phyloP scores from a whole-genome alignment of 2,888 invertebrate species.

The Drosophila anceps region DNA sequence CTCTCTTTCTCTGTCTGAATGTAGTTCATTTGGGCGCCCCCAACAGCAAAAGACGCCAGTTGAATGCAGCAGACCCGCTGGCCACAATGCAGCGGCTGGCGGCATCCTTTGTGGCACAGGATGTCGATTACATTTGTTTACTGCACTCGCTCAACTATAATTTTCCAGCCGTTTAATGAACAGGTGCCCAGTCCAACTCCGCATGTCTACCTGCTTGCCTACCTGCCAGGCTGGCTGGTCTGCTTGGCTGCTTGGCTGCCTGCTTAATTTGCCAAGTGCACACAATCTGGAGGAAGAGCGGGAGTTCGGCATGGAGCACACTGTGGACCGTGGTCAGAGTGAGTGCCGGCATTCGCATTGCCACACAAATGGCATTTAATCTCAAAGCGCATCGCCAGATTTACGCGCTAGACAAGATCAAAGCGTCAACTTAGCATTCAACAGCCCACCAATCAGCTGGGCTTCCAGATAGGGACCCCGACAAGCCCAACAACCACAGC shows the following conservation, averaged over 20 bases:
- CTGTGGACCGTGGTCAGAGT: conserved; percentile 38
- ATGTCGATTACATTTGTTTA: conserved; percentile 79
- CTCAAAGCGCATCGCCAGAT: conserved; percentile 75
- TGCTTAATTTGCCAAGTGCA: conserved; percentile 61
- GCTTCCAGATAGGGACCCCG: conserved; percentile 35
- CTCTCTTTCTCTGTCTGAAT: background rate
- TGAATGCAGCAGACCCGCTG: conserved; percentile 38
- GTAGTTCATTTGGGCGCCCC: conserved; percentile 63
- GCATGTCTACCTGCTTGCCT: background rate
- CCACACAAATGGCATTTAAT: conserved; percentile 76
- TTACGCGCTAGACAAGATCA: conserved; percentile 79
- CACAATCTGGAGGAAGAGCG: conserved; percentile 17
- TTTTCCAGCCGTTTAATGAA: conserved; percentile 75
- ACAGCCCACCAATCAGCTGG: conserved; percentile 72
- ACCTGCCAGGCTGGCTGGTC: conserved; percentile 17
- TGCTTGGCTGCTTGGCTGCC: conserved; percentile 37
- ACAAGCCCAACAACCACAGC: conserved; percentile 9
- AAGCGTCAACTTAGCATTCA: conserved; percentile 77
- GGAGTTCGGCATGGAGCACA: background rate
- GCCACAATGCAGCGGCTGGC: conserved; percentile 30
- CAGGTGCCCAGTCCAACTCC: conserved; percentile 57
- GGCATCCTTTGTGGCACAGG: conserved; percentile 76
- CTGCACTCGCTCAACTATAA: conserved; percentile 74
- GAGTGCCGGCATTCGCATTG: conserved; percentile 53
- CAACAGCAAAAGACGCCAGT: conserved; percentile 24